Evolutionary conservation across 2,113 vertebrate species (phyloP).

Genomic region (Oryzias woworae): DNA sequence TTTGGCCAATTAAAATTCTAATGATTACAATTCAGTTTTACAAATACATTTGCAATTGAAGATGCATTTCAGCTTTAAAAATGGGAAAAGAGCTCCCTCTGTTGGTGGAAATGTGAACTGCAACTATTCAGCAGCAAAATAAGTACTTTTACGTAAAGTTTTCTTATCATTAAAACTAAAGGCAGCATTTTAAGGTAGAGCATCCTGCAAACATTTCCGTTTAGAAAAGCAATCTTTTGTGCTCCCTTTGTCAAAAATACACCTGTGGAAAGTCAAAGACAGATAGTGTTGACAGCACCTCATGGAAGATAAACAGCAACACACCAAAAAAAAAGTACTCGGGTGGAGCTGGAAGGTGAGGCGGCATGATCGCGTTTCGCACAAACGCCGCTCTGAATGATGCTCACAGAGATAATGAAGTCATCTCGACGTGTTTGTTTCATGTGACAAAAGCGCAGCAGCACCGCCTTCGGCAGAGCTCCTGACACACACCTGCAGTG

Average conservation of each 20-base stretch:
- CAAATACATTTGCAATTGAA: too few relatives aligned
- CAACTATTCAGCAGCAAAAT: not conserved
- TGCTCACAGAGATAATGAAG: constrained; percentile 20
- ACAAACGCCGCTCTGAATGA: not conserved
- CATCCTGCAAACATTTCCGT: too few relatives aligned
- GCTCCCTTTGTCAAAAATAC: constrained; percentile 38
- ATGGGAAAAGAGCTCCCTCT: constrained; percentile 48
- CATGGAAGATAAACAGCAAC: constrained; percentile 15
- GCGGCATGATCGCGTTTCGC: not conserved
- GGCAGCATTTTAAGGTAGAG: too few relatives aligned
- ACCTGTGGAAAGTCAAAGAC: constrained; percentile 72
- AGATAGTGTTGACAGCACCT: not conserved
- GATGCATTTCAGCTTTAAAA: too few relatives aligned
- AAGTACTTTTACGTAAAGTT: not conserved
- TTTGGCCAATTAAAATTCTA: too few relatives aligned
- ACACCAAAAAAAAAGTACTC: not conserved
- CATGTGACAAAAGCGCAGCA: constrained; percentile 1
- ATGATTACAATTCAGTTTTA: too few relatives aligned
- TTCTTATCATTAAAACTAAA: too few relatives aligned
- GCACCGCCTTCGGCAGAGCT: not conserved
- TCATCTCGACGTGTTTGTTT: constrained; percentile 37
- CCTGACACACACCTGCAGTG: constrained; percentile 31
- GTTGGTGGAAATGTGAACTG: constrained; percentile 8
- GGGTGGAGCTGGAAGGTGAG: not conserved
- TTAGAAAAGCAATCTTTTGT: constrained; percentile 19